Evolutionary conservation across 1,140 invertebrate genomes (phyloP), one percentile per base, ranked within the genome.

Genomic region (Drosophila miranda): DNA sequence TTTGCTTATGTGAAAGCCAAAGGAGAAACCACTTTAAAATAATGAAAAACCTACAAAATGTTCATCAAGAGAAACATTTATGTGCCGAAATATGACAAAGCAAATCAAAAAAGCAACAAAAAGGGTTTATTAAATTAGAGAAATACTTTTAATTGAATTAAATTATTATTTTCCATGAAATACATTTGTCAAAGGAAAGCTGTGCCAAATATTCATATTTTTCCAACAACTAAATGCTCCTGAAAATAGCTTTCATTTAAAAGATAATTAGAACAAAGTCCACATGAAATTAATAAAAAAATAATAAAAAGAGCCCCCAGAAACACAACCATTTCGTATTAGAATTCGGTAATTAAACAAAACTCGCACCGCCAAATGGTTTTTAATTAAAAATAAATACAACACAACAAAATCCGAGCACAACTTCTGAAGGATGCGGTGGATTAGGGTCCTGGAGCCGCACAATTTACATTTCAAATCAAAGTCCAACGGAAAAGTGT

Each of bases 371-470:
- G 23, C 23, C 61, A 84, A 83, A 77, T 84, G 60, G 48, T 59
- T 86, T 84, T 86, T 81, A 84, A 86, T 84, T 86, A 84, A 86
- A 86, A 84, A 81, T 81, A 84, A 81, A 84, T 84, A 84, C 54
- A 67, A 60, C 48, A 38, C 48, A 38, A 67, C n/a, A 7, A 71
- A 6, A 52, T 6, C 13, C 14, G 9, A 41, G 42, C 6, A 30
- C 19, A 41, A 55, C 16, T n/a, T 44, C n/a, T 6, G n/a, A 59
- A 68, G 66, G 21, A 52, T 21, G 52, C 11, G 11, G 11, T 38
- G 50, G 81, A 70, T 68, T 68, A 68, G 58, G 34, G 44, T 61
- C 69, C 68, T 50, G 60, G 43, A 60, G 49, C 67, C 57, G 58
- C 62, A 54, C 62, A 76, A 84, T 84, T 87, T 86, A 87, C 75